Evolutionary conservation across 2,888 invertebrate genomes (phyloP).

Genomic region (Glaucopsyche alexis): DNA sequence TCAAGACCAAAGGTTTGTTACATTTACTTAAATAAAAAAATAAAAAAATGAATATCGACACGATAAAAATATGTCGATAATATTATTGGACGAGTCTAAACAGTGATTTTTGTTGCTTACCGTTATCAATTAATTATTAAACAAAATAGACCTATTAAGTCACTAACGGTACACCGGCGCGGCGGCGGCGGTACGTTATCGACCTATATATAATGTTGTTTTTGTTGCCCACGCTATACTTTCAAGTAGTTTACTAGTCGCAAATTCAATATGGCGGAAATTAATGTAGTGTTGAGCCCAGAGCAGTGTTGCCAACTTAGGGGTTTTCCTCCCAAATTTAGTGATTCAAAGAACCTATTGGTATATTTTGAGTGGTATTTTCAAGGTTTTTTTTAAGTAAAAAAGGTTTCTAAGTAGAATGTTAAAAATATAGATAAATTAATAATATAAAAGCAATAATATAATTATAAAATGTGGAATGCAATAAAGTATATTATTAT

Average conservation of each 20-base stretch:
- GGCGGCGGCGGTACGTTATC: background rate
- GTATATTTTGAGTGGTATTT: too few relatives aligned
- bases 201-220: background rate
- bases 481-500: too few relatives aligned
- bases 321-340: too few relatives aligned
- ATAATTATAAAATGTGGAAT: too few relatives aligned
- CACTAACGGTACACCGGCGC: background rate
- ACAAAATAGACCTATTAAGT: background rate
- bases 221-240: background rate
- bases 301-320: too few relatives aligned
- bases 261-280: conserved; percentile 15
- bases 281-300: conserved; percentile 4
- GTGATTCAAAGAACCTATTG: too few relatives aligned
- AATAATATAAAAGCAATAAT: too few relatives aligned
- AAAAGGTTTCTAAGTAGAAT: too few relatives aligned
- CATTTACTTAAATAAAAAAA: background rate
- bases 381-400: too few relatives aligned
- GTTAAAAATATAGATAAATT: too few relatives aligned
- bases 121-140: conserved; percentile 2
- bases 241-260: background rate
- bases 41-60: background rate
- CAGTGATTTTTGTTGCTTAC: background rate
- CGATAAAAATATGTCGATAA: conserved; percentile 1
- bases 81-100: background rate
- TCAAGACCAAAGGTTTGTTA: conserved; percentile 79